Conservation (phyloP, 2,113 vertebrate genomes). For the Mystacornis crossleyi region DNA sequence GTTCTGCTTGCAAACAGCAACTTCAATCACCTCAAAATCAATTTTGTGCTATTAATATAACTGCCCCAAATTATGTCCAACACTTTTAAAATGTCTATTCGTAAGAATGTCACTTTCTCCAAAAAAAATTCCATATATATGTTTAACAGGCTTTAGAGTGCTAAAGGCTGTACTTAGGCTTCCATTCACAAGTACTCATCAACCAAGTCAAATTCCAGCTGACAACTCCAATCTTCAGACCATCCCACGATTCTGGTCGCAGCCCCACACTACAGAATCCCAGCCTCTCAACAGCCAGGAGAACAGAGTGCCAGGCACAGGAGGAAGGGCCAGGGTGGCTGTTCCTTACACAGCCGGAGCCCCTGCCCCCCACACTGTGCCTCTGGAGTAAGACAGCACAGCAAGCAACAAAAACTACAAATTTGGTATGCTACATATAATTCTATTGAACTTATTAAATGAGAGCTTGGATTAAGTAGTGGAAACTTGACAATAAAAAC, state of each 20-base stretch:
- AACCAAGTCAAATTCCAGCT: background rate
- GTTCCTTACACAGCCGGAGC: background rate
- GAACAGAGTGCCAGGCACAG: background rate
- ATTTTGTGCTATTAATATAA: background rate
- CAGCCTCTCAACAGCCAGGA: background rate
- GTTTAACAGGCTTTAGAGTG: background rate
- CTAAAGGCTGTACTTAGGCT: background rate
- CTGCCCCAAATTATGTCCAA: background rate
- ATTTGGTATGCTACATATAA: background rate
- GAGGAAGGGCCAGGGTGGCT: background rate
- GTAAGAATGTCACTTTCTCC: background rate
- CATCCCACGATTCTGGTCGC: background rate
- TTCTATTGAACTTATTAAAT: background rate
- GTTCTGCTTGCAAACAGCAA: background rate
- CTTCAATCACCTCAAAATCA: background rate
- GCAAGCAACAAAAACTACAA: background rate
- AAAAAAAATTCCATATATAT: fast-evolving
- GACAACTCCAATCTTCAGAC: background rate
- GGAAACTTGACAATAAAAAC: background rate
- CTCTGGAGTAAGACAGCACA: background rate
- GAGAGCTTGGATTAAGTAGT: background rate
- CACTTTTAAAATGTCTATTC: background rate
- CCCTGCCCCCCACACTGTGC: fast-evolving
- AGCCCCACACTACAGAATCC: background rate
- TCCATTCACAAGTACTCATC: background rate